A percentile compares a stretch with the other conserved stretches of the same genome.
These are phyloP conservation scores for Spisula solida DNA, from an alignment of 2,888 invertebrate genomes.

Conservation along the genomic window DNA sequence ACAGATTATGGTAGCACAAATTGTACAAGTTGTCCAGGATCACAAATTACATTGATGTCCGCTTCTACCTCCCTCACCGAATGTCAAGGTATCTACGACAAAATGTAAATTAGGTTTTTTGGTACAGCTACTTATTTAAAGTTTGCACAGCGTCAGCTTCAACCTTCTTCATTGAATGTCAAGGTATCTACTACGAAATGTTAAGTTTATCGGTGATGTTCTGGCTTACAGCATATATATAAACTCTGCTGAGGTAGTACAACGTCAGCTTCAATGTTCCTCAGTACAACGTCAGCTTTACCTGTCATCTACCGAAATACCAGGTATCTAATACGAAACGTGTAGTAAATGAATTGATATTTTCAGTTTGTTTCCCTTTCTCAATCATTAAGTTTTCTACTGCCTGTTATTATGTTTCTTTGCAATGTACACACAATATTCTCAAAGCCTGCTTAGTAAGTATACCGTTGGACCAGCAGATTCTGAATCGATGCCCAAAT, in stretches of 20 bases:
- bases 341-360: neutral
- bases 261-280: neutral
- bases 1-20: slow-evolving; percentile 4
- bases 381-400: too few relatives aligned
- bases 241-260: too few relatives aligned
- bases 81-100: slow-evolving; percentile 13
- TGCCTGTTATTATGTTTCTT: too few relatives aligned
- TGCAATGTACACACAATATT: too few relatives aligned
- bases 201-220: neutral
- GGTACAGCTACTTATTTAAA: too few relatives aligned
- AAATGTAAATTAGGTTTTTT: neutral
- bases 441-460: too few relatives aligned
- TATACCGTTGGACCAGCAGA: too few relatives aligned
- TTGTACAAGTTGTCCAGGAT: slow-evolving; percentile 55
- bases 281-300: neutral
- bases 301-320: neutral
- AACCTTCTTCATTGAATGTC: neutral
- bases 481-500: too few relatives aligned
- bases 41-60: slow-evolving; percentile 34
- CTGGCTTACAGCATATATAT: too few relatives aligned
- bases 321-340: neutral
- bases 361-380: neutral
- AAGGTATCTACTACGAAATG: neutral
- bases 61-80: slow-evolving; percentile 15
- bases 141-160: too few relatives aligned